Evolutionary conservation across 2,888 invertebrate species (phyloP).

Genomic region (Trileptium ribeirensis): DNA sequence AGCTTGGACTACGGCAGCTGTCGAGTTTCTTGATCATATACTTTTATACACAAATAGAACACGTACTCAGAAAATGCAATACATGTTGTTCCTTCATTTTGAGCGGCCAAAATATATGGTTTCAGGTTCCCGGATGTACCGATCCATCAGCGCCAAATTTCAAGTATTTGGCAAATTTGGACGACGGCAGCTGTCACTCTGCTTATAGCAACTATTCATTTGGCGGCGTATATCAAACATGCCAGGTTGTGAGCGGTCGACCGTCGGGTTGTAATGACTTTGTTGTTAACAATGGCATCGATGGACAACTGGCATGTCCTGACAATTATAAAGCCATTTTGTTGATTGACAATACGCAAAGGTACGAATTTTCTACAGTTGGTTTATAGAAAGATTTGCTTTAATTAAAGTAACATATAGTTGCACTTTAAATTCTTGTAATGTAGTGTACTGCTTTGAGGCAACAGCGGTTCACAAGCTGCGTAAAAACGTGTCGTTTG

Average conservation of each 20-base stretch:
- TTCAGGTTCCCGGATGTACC: neutral
- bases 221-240: slow-evolving; percentile 4
- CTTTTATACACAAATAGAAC: too few relatives aligned
- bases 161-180: neutral
- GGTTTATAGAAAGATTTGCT: too few relatives aligned
- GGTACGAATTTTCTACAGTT: too few relatives aligned
- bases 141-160: slow-evolving; percentile 7
- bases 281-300: neutral
- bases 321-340: neutral
- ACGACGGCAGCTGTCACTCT: neutral
- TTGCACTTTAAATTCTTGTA: too few relatives aligned
- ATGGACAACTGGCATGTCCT: neutral
- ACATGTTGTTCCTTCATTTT: too few relatives aligned
- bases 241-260: neutral
- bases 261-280: neutral
- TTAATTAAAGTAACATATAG: too few relatives aligned
- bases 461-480: too few relatives aligned
- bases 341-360: neutral
- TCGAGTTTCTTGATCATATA: too few relatives aligned
- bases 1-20: slow-evolving; percentile 4
- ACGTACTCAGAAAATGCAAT: too few relatives aligned
- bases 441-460: too few relatives aligned
- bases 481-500: too few relatives aligned
- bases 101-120: too few relatives aligned
- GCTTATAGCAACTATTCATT: neutral